Conservation (phyloP, 2,113 vertebrate species). For the Upupa epops region DNA sequence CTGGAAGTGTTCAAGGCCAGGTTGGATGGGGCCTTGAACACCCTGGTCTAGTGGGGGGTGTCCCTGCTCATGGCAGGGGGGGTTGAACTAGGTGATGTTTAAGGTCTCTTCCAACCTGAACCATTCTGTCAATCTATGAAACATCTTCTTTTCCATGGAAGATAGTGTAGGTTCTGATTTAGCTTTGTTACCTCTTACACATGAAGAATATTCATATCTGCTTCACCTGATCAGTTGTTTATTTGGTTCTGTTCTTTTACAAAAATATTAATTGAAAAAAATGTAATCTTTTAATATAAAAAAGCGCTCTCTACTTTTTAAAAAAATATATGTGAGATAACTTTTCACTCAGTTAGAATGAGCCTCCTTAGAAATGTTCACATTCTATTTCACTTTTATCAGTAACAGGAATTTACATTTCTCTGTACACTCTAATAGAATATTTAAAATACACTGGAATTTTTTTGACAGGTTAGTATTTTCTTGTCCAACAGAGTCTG, state of each 20-base stretch:
- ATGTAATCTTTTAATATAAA: background rate
- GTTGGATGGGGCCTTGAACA: too few relatives aligned
- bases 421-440: background rate
- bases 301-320: background rate
- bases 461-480: background rate
- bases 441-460: background rate
- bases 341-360: background rate
- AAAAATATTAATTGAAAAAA: background rate
- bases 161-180: background rate
- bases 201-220: background rate
- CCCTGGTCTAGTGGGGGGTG: too few relatives aligned
- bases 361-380: background rate
- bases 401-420: background rate
- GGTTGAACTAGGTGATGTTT: too few relatives aligned
- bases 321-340: background rate
- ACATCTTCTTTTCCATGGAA: background rate
- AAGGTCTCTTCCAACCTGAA: too few relatives aligned
- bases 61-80: too few relatives aligned
- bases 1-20: too few relatives aligned
- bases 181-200: background rate
- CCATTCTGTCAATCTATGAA: too few relatives aligned
- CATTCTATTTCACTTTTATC: background rate
- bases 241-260: background rate
- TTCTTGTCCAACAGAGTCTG: background rate
- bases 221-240: background rate